These are phyloP conservation scores for Rhaphigaster nebulosa DNA, from an alignment of 2,888 invertebrate genomes.

Conservation along the genomic window DNA sequence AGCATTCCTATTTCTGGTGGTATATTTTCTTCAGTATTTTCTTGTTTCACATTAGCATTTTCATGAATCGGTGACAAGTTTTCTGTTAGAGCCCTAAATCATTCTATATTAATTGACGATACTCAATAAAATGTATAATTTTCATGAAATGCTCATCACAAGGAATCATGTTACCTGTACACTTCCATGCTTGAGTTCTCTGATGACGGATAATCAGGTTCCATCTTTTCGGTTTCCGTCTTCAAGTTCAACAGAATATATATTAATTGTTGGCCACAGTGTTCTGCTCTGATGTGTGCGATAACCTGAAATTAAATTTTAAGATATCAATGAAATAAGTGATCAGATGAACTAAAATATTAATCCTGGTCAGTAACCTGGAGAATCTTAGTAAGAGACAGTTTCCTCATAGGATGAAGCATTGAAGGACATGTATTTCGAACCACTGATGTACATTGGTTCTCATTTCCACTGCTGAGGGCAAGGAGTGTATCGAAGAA, in stretches of 20 bases:
- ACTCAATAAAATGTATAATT: neutral
- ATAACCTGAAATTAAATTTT: slow-evolving; percentile 70
- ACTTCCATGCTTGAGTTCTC: slow-evolving; percentile 81
- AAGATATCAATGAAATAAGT: neutral
- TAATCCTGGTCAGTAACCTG: slow-evolving; percentile 72
- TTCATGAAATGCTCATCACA: neutral
- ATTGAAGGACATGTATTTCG: slow-evolving; percentile 83
- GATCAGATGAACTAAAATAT: neutral
- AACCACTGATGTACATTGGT: slow-evolving; percentile 75
- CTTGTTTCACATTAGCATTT: neutral
- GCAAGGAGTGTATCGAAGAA: slow-evolving; percentile 76
- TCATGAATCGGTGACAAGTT: slow-evolving; percentile 77
- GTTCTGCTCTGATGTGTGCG: slow-evolving; percentile 78
- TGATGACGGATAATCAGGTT: slow-evolving; percentile 69
- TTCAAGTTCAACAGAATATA: slow-evolving; percentile 78
- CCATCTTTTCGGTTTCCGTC: slow-evolving; percentile 69
- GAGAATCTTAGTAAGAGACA: slow-evolving; percentile 81
- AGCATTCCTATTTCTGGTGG: slow-evolving; percentile 67
- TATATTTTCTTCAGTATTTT: neutral
- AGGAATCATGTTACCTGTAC: slow-evolving; percentile 73
- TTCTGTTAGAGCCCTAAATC: slow-evolving; percentile 76
- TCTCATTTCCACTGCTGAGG: slow-evolving; percentile 69
- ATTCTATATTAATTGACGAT: neutral
- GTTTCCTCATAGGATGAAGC: slow-evolving; percentile 78
- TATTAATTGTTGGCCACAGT: slow-evolving; percentile 79